Conservation (phyloP, 2,888 invertebrate species). For the Blastobasis adustella region DNA sequence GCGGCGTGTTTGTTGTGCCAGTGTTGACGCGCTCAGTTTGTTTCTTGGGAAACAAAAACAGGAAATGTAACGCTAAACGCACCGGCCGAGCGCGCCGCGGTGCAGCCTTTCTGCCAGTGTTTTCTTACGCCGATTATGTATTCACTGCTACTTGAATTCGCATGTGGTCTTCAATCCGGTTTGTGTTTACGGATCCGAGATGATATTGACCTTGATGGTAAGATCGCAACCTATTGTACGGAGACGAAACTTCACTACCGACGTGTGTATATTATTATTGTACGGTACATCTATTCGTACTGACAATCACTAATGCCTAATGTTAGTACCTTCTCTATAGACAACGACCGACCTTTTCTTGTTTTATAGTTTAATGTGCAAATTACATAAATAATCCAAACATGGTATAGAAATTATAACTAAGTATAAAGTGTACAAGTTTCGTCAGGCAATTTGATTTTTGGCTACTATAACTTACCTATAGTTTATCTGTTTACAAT, state of each 20-base stretch:
- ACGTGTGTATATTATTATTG: too few relatives aligned
- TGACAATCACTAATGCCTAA: too few relatives aligned
- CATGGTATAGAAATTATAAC: too few relatives aligned
- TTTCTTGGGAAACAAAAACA: conserved; percentile 38
- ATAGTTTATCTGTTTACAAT: too few relatives aligned
- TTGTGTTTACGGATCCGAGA: conserved; percentile 55
- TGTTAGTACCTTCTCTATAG: too few relatives aligned
- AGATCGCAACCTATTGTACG: conserved; percentile 14
- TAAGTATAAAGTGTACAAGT: too few relatives aligned
- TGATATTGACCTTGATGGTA: conserved; percentile 57
- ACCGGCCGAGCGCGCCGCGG: conserved; percentile 33
- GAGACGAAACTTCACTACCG: background rate
- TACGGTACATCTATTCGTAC: too few relatives aligned
- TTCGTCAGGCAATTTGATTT: too few relatives aligned
- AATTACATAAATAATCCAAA: too few relatives aligned
- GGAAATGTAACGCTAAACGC: conserved; percentile 37
- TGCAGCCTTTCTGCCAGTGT: conserved; percentile 16
- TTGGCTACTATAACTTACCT: too few relatives aligned
- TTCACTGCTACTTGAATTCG: conserved; percentile 42
- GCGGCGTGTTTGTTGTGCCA: conserved; percentile 38
- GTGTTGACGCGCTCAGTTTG: conserved; percentile 33
- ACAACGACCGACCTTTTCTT: too few relatives aligned
- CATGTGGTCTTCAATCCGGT: conserved; percentile 54
- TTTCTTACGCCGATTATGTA: conserved; percentile 38
- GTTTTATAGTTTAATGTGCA: too few relatives aligned